Percentiles rank a stretch among this genome's conserved stretches.
These are phyloP conservation scores for Gasteruption jaculator DNA, from an alignment of 2,888 invertebrate genomes.

Conservation along the genomic window DNA sequence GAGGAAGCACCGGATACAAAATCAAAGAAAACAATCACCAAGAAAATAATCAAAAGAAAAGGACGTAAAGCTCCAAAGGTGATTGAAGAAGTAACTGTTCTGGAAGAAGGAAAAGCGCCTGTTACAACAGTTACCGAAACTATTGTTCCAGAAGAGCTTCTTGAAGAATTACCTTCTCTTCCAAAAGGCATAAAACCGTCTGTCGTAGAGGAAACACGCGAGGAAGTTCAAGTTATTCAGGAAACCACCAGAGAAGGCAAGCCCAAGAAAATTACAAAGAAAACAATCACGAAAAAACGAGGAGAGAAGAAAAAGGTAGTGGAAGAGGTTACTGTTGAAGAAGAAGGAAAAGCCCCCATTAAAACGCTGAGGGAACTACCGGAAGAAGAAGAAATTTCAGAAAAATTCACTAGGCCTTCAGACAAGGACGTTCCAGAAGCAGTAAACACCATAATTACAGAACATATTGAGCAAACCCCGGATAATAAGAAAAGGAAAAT, in stretches of 20 bases:
- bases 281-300: constrained; percentile 45
- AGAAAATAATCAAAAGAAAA: constrained; percentile 6
- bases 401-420: constrained; percentile 49
- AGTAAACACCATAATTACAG: constrained; percentile 34
- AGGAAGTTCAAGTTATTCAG: constrained; percentile 26
- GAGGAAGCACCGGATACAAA: constrained; percentile 48
- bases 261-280: constrained; percentile 38
- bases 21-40: constrained; percentile 39
- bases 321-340: constrained; percentile 48
- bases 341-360: constrained; percentile 46
- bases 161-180: constrained; percentile 7
- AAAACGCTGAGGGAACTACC: constrained; percentile 43
- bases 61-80: constrained; percentile 37
- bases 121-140: constrained; percentile 16
- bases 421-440: constrained; percentile 48
- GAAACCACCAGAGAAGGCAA: constrained; percentile 27
- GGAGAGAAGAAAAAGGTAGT: constrained; percentile 49
- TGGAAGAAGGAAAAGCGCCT: constrained; percentile 24
- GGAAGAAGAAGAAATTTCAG: constrained; percentile 46
- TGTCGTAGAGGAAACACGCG: constrained; percentile 27
- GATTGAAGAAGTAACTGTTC: constrained; percentile 24
- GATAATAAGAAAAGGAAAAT: background rate
- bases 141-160: constrained; percentile 14
- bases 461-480: constrained; percentile 14
- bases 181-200: constrained; percentile 18